Percentiles rank a stretch among this genome's conserved stretches.
phyloP scores from a whole-genome alignment of 2,797 vertebrate genomes.

The Selene dorsalis region DNA sequence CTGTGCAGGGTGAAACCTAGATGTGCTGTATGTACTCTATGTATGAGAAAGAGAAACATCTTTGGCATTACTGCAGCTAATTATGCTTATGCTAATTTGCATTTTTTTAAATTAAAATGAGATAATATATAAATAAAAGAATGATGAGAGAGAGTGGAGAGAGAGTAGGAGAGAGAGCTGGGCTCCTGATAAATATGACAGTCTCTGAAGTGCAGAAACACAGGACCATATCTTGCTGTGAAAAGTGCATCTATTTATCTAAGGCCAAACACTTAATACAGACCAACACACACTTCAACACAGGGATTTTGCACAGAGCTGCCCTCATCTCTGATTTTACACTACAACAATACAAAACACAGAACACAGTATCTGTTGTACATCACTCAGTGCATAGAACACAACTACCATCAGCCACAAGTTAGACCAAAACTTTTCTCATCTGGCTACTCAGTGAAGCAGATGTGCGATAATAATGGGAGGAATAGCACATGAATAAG shows the following conservation, averaged over 20 bases:
- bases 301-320: constrained; percentile 10
- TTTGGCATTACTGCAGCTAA: background rate
- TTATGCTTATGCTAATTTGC: background rate
- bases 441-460: constrained; percentile 12
- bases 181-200: constrained; percentile 16
- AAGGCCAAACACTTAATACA: background rate
- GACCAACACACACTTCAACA: background rate
- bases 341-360: background rate
- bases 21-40: background rate
- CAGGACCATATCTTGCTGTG: constrained; percentile 28
- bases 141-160: background rate
- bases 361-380: background rate
- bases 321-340: constrained; percentile 17
- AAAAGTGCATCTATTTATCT: constrained; percentile 37
- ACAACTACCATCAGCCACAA: background rate
- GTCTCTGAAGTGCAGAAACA: constrained; percentile 25
- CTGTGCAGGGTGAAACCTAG: background rate
- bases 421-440: constrained; percentile 14
- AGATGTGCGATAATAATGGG: constrained; percentile 25
- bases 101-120: background rate
- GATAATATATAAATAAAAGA: background rate
- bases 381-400: background rate
- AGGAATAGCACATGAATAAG: constrained; percentile 26
- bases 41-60: background rate
- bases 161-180: background rate